Percentiles rank a stretch among this genome's conserved stretches.
phyloP scores from a whole-genome alignment of 2,797 vertebrate species.

The Sebastes hubbsi region DNA sequence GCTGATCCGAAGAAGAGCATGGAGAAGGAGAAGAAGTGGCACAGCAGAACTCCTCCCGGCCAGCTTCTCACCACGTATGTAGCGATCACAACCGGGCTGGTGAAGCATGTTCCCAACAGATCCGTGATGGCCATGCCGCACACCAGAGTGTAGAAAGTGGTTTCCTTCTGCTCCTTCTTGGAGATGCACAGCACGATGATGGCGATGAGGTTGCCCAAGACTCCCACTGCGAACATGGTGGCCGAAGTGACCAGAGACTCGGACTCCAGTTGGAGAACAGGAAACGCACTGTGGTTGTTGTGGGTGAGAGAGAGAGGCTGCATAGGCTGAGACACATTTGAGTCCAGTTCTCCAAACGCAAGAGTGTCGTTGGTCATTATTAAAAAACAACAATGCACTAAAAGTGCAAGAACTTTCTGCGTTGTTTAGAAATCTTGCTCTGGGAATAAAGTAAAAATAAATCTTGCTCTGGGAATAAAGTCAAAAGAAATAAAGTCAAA shows the following conservation, averaged over 20 bases:
- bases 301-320: slow-evolving; percentile 28
- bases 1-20: slow-evolving; percentile 88
- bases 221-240: slow-evolving; percentile 84
- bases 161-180: slow-evolving; percentile 86
- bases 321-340: slow-evolving; percentile 68
- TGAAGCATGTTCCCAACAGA: slow-evolving; percentile 85
- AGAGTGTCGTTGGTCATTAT: slow-evolving; percentile 71
- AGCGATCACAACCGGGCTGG: slow-evolving; percentile 86
- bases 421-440: not conserved
- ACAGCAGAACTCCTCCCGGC: slow-evolving; percentile 82
- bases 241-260: slow-evolving; percentile 81
- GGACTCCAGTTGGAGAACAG: slow-evolving; percentile 73
- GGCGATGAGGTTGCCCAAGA: slow-evolving; percentile 85
- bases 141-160: slow-evolving; percentile 85
- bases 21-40: slow-evolving; percentile 87
- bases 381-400: not conserved
- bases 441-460: not conserved
- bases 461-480: too few species aligned
- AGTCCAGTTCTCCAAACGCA: slow-evolving; percentile 49
- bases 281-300: slow-evolving; percentile 63
- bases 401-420: not conserved
- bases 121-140: slow-evolving; percentile 88
- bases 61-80: slow-evolving; percentile 80
- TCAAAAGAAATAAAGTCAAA: not conserved
- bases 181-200: slow-evolving; percentile 84